A percentile compares a stretch with the other conserved stretches of the same genome.
Evolutionary conservation across 2,797 vertebrate genomes (phyloP).

Genomic region (Etheostoma nigrum): DNA sequence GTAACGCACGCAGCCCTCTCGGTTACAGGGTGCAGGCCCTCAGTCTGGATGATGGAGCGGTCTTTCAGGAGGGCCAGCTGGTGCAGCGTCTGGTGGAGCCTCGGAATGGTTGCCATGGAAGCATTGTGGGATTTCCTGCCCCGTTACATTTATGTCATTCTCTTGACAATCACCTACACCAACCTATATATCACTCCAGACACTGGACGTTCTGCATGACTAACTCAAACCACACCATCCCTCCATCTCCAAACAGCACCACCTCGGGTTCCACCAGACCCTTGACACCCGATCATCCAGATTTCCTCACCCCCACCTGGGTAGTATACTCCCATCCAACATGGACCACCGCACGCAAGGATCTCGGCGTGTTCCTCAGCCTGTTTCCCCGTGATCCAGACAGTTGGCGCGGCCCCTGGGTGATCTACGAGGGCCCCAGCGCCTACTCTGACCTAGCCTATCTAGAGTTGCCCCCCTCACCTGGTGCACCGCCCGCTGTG

Average conservation of each 20-base stretch:
- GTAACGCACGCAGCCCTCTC: slow-evolving; percentile 92
- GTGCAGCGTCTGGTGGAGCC: slow-evolving; percentile 91
- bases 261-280: not conserved
- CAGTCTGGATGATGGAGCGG: slow-evolving; percentile 87
- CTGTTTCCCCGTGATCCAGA: slow-evolving; percentile 89
- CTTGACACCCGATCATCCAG: slow-evolving; percentile 15
- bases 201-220: slow-evolving; percentile 54
- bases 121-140: slow-evolving; percentile 89
- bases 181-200: slow-evolving; percentile 17
- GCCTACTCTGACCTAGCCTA: slow-evolving; percentile 95
- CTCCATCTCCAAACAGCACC: not conserved
- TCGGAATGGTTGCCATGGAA: slow-evolving; percentile 92
- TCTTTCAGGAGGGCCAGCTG: slow-evolving; percentile 90
- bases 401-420: slow-evolving; percentile 94
- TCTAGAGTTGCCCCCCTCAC: slow-evolving; percentile 82
- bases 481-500: slow-evolving; percentile 67
- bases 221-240: not conserved
- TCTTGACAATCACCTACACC: slow-evolving; percentile 8
- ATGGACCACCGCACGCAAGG: slow-evolving; percentile 84
- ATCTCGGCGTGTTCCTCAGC: slow-evolving; percentile 92
- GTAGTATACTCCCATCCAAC: slow-evolving; percentile 93
- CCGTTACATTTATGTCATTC: slow-evolving; percentile 70
- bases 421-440: slow-evolving; percentile 93
- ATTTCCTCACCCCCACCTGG: slow-evolving; percentile 90
- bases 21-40: slow-evolving; percentile 93